phyloP scores from a whole-genome alignment of 2,113 vertebrate species.

The Pterocles burchelli region DNA sequence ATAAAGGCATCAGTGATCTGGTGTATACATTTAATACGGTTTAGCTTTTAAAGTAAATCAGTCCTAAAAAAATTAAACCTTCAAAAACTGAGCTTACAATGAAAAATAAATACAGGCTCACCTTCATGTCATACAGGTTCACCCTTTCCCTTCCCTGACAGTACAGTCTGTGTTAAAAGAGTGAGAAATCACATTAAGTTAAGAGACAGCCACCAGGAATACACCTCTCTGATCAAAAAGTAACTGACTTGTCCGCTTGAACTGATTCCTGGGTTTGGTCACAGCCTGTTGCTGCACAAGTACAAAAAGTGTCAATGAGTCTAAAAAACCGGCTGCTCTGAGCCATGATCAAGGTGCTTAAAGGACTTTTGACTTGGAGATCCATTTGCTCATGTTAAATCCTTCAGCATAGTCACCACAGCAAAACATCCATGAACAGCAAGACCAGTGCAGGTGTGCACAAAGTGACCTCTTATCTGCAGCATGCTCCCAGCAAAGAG shows the following conservation, averaged over 20 bases:
- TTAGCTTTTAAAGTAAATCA: slow-evolving; percentile 41
- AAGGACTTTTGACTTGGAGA: not conserved
- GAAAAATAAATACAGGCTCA: slow-evolving; percentile 61
- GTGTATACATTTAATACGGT: not conserved
- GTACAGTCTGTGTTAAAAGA: not conserved
- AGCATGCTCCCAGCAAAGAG: not conserved
- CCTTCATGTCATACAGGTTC: not conserved
- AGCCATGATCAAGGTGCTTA: slow-evolving; percentile 56
- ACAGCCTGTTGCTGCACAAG: not conserved
- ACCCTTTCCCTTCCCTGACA: not conserved
- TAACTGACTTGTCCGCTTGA: not conserved
- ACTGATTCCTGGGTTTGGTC: not conserved
- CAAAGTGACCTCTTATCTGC: not conserved
- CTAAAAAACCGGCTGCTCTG: not conserved
- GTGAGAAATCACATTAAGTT: not conserved
- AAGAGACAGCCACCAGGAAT: not conserved
- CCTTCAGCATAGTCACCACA: not conserved
- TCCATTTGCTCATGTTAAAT: not conserved
- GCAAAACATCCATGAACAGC: not conserved
- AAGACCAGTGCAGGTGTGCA: not conserved
- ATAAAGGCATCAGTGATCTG: not conserved
- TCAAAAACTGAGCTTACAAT: not conserved
- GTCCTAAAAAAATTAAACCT: slow-evolving; percentile 18
- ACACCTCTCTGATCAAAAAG: not conserved
- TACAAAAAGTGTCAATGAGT: not conserved